Evolutionary conservation across 2,113 vertebrate genomes (phyloP), one percentile per base, ranked within the genome.

Genomic region (Clarias batrachus): DNA sequence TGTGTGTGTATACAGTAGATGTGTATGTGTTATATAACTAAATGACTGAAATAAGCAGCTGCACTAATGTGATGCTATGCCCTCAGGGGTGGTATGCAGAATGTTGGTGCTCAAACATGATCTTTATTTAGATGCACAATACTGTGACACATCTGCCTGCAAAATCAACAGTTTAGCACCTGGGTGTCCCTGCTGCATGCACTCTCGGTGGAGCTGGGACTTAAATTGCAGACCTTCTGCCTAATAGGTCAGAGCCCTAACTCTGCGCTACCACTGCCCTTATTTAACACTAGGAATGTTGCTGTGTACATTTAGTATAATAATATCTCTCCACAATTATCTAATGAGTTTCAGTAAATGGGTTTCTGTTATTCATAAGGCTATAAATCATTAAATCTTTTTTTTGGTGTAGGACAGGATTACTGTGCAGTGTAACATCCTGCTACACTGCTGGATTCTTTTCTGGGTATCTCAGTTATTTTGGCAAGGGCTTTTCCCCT

Each of bases 101-200:
- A 89, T 85, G 86, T 77, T 88, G 63, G 71, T 66, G 19, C 74
- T 57, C 85, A 88, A 87, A 84, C 65, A 82, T 85, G 86, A 90
- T 86, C 88, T 90, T 90, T 90, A 89, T 89, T 78, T 91, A 90
- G 79, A 70, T 37, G 33, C 16, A 54, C 1, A n/a, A 73, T 77
- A 83, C 59, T 82, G 84, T 88, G 84, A 87, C 86, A 79, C 78
- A 89, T 85, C 87, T 88, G 88, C 81, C 70, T 62, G 48, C 71
- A 85, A 48, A 78, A 56, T 76, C 54, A 41, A 21, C 4, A 25
- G 30, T 25, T 86, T 71, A 63, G 66, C 70, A 54, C 6, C n/a
- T 71, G 10, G 54, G 19, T 83, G 48, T 80, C 16, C 27, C 76
- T 30, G 19, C 14, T 78, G 16, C 16, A 11, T 1, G 19, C 25